Base-by-base conservation (phyloP, 2,797 vertebrate genomes). In the Chrysocyon brachyurus region DNA sequence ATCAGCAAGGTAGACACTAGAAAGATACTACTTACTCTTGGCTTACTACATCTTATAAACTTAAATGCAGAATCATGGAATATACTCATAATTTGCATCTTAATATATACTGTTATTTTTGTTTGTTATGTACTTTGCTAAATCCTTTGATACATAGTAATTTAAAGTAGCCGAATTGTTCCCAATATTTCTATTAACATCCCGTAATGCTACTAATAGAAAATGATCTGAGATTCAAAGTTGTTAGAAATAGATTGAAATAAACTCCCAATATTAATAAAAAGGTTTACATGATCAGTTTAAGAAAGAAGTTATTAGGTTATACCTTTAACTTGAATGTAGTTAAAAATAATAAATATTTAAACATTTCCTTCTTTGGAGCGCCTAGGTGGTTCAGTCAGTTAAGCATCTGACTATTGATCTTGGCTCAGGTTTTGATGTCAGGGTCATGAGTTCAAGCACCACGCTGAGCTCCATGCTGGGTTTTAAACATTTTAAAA, bases 211-310 rank as follows among this genome's bases (percentile, higher is more conserved):
- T 82, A 56, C 33, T 93, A 66, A 73, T 21, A 75, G 59, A 72
- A 96, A 73, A 81, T 81, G 28, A 84, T 83, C 61, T 90, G 70
- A 72, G 83, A 87, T 61, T 85, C 31, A 59, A 49, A 68, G 19
- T 84, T 92, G 28, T 84, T 88, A 68, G 21, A 59, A 64, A 73
- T 59, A 73, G 28, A 73, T 95, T 93, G 70, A 88, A 95, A 68
- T 85, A 88, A 75, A 57, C 16, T 70, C 26, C 24, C 31, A 81
- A 12, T 64, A 84, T 70, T 9, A n/a, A 79, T 93, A 28, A 93
- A 28, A 93, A 33, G 2, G 9, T 72, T 88, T 88, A 66, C 28
- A 81, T 33, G 56, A 54, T 91, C 52, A 59, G 10, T 87, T 96
- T 77, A 88, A 88, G 49, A 63, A 19, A 54, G 81, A 87, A 79